Evolutionary conservation across 1,140 invertebrate species (phyloP).

Genomic region (Eumaeus atala): DNA sequence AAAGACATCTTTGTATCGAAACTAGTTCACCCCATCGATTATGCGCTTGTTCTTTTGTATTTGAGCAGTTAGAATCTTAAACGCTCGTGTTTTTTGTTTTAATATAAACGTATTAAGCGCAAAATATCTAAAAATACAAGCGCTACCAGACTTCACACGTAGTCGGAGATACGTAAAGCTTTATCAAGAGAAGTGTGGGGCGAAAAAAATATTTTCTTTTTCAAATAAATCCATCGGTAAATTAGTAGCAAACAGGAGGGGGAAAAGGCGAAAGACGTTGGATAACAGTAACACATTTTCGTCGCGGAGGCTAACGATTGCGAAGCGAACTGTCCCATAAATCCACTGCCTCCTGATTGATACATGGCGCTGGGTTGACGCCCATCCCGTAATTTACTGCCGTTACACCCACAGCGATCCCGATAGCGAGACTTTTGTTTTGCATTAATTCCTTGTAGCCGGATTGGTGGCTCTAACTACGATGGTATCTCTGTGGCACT

Average conservation of each 20-base stretch:
- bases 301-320: slow-evolving; percentile 68
- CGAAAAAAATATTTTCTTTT: not conserved
- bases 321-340: slow-evolving; percentile 72
- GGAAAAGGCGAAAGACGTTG: slow-evolving; percentile 33
- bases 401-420: slow-evolving; percentile 19
- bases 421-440: slow-evolving; percentile 68
- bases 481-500: slow-evolving; percentile 2
- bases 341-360: slow-evolving; percentile 68
- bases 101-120: too few species aligned
- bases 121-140: too few species aligned
- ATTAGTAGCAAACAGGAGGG: slow-evolving; percentile 33
- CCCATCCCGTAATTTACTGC: slow-evolving; percentile 74
- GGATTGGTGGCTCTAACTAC: slow-evolving; percentile 23
- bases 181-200: too few species aligned
- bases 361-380: slow-evolving; percentile 74
- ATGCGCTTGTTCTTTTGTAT: too few species aligned
- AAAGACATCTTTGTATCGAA: too few species aligned
- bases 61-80: too few species aligned
- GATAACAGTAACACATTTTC: slow-evolving; percentile 51
- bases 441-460: slow-evolving; percentile 66
- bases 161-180: too few species aligned
- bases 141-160: too few species aligned
- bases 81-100: too few species aligned
- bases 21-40: too few species aligned
- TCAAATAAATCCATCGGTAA: slow-evolving; percentile 11